Conservation (phyloP, 2,113 vertebrate species). For the Pithys albifrons region DNA sequence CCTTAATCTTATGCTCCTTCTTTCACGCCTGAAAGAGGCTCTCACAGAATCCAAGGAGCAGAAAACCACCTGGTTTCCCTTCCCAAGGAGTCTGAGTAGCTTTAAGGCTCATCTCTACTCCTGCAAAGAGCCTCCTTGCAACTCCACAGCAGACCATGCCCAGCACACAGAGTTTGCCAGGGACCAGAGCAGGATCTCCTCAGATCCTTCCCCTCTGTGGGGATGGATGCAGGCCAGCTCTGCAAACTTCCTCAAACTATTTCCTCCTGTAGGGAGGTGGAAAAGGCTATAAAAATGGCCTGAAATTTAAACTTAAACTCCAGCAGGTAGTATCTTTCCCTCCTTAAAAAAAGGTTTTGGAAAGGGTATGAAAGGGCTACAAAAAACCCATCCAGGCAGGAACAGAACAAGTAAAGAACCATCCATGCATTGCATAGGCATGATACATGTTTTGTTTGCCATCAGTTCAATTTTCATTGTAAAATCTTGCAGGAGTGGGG, state of each 20-base stretch:
- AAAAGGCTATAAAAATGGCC: not conserved
- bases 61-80: not conserved
- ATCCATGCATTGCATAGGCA: not conserved
- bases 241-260: not conserved
- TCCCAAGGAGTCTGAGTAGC: not conserved
- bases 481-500: not conserved
- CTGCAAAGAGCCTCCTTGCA: not conserved
- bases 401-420: not conserved
- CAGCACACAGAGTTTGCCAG: fast-evolving
- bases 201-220: not conserved
- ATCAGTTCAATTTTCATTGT: not conserved
- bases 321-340: not conserved
- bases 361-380: not conserved
- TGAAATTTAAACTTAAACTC: not conserved
- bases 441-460: not conserved
- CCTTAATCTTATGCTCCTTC: not conserved
- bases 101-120: not conserved
- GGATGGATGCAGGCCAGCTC: not conserved
- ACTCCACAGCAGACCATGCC: not conserved
- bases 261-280: not conserved
- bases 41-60: not conserved
- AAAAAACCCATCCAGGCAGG: not conserved
- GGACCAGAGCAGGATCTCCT: not conserved
- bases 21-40: not conserved
- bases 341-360: not conserved